Percentiles rank a stretch among this genome's conserved stretches.
These are phyloP conservation scores for Heliconius sara DNA, from an alignment of 2,888 invertebrate species.

Conservation along the genomic window DNA sequence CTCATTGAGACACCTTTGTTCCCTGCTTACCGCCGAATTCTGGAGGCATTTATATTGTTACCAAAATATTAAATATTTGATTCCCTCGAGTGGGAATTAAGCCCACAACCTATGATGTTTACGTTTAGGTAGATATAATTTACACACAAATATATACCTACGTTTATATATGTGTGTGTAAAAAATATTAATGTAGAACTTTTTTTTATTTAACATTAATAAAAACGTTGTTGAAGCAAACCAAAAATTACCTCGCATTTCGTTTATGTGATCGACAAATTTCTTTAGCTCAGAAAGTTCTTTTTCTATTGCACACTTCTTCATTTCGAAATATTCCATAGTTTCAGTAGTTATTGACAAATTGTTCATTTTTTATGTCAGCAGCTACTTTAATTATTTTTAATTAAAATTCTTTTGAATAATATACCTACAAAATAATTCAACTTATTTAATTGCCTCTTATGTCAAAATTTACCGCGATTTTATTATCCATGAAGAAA, in stretches of 20 bases:
- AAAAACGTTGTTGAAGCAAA: neutral
- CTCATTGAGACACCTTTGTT: too few relatives aligned
- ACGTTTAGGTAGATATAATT: too few relatives aligned
- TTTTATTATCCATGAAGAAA: constrained; percentile 16
- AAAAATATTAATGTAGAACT: neutral
- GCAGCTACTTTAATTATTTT: neutral
- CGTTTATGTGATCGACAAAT: constrained; percentile 66
- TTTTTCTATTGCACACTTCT: constrained; percentile 61
- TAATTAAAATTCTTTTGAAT: constrained; percentile 7
- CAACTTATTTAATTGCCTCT: neutral
- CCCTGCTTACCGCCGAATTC: too few relatives aligned
- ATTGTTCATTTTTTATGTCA: constrained; percentile 46
- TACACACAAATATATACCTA: too few relatives aligned
- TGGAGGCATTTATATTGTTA: too few relatives aligned
- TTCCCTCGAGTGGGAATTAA: too few relatives aligned
- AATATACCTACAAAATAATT: constrained; percentile 12
- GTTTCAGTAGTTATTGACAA: constrained; percentile 55
- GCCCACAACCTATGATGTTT: too few relatives aligned
- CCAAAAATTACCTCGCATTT: constrained; percentile 67
- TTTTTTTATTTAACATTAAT: neutral
- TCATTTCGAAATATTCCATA: constrained; percentile 60
- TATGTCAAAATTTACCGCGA: constrained; percentile 24
- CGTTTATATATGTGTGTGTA: neutral
- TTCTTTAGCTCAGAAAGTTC: constrained; percentile 68
- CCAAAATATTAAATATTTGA: too few relatives aligned